Percentiles rank a stretch among this genome's conserved stretches.
Evolutionary conservation across 2,797 vertebrate genomes (phyloP).

Genomic region (Pangasius mekongensis): DNA sequence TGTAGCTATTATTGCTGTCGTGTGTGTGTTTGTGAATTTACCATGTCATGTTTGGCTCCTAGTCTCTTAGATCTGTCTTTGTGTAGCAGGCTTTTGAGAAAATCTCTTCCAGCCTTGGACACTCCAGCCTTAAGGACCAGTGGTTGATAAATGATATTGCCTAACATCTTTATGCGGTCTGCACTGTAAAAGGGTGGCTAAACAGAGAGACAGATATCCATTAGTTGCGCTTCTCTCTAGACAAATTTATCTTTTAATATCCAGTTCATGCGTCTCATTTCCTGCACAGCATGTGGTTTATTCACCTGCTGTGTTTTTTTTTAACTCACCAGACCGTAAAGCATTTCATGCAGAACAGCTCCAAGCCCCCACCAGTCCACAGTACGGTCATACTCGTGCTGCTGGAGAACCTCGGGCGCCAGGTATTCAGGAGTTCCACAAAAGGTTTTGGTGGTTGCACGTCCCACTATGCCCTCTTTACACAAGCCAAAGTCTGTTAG

Average conservation of each 20-base stretch:
- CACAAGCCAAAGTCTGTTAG: constrained; percentile 87
- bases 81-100: constrained; percentile 73
- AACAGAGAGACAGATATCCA: background rate
- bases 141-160: constrained; percentile 77
- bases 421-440: constrained; percentile 93
- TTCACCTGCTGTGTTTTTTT: background rate
- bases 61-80: constrained; percentile 72
- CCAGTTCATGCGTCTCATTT: background rate
- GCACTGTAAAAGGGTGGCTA: constrained; percentile 80
- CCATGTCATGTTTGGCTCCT: constrained; percentile 71
- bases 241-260: background rate
- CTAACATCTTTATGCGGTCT: constrained; percentile 74
- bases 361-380: constrained; percentile 84
- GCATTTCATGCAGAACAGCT: constrained; percentile 80
- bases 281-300: background rate
- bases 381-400: constrained; percentile 71
- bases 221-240: background rate
- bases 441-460: constrained; percentile 88
- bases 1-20: background rate
- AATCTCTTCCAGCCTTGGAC: constrained; percentile 66
- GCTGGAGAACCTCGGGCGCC: constrained; percentile 78
- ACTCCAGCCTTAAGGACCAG: constrained; percentile 66
- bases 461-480: constrained; percentile 86
- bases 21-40: constrained; percentile 60
- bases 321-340: constrained; percentile 73